phyloP scores from a whole-genome alignment of 2,888 invertebrate genomes.

The Torymus tubicola region DNA sequence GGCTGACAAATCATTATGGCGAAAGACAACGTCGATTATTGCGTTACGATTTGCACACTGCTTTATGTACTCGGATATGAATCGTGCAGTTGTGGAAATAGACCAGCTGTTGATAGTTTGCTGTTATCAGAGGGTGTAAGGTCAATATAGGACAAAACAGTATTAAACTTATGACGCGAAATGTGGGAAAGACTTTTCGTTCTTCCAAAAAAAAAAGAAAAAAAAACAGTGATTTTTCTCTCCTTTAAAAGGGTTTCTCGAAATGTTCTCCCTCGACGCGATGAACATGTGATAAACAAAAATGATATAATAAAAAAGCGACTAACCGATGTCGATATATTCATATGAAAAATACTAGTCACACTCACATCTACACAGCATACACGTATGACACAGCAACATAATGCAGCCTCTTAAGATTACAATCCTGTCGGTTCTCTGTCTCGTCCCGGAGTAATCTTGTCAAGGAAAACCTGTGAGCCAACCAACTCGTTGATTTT shows the following conservation, averaged over 20 bases:
- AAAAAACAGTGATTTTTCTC: slow-evolving; percentile 52
- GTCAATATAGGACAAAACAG: slow-evolving; percentile 61
- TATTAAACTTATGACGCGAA: slow-evolving; percentile 47
- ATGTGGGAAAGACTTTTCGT: slow-evolving; percentile 46
- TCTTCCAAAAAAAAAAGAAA: slow-evolving; percentile 33
- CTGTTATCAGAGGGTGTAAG: slow-evolving; percentile 71
- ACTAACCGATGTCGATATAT: slow-evolving; percentile 48
- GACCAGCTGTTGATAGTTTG: slow-evolving; percentile 67
- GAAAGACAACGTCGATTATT: slow-evolving; percentile 23
- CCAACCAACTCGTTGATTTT: slow-evolving; percentile 23
- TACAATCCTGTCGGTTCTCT: slow-evolving; percentile 41
- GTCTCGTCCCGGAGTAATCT: slow-evolving; percentile 6
- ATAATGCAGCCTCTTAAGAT: slow-evolving; percentile 66
- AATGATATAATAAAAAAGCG: slow-evolving; percentile 49
- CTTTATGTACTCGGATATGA: slow-evolving; percentile 56
- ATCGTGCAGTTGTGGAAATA: slow-evolving; percentile 58
- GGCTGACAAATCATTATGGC: not conserved
- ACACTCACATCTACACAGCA: not conserved
- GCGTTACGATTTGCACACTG: slow-evolving; percentile 33
- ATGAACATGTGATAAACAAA: slow-evolving; percentile 57
- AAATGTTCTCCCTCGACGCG: slow-evolving; percentile 59
- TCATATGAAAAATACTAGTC: slow-evolving; percentile 41
- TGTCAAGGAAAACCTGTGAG: not conserved
- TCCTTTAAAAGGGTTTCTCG: slow-evolving; percentile 55
- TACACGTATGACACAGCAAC: slow-evolving; percentile 56